Conservation (phyloP, 2,888 invertebrate genomes). For the Andrena flavipes region DNA sequence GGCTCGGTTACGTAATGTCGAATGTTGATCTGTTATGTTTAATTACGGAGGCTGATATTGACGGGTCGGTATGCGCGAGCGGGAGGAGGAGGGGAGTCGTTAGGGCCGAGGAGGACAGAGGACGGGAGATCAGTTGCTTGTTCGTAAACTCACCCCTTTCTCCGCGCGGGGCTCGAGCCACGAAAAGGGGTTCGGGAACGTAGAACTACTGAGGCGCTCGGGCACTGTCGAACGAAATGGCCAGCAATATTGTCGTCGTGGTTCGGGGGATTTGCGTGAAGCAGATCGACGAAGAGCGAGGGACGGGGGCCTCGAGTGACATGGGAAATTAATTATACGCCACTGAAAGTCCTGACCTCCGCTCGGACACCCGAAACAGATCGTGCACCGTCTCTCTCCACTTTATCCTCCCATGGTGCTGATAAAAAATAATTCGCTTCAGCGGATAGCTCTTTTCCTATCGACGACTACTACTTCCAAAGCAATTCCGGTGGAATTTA, state of each 20-base stretch:
- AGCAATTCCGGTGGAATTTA: no score
- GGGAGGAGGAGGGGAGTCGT: slow-evolving; percentile 49
- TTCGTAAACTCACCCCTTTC: slow-evolving; percentile 83
- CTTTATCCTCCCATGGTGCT: slow-evolving; percentile 10
- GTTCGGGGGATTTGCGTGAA: slow-evolving; percentile 77
- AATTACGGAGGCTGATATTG: slow-evolving; percentile 84
- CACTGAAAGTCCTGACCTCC: slow-evolving; percentile 80
- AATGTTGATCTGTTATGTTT: slow-evolving; percentile 85
- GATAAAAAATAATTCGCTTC: slow-evolving; percentile 4
- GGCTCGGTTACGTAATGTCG: slow-evolving; percentile 73
- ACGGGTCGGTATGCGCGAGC: slow-evolving; percentile 81
- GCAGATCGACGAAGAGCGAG: slow-evolving; percentile 64
- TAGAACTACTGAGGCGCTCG: slow-evolving; percentile 76
- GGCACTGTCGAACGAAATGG: slow-evolving; percentile 83
- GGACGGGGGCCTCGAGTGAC: slow-evolving; percentile 78
- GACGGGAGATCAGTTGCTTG: slow-evolving; percentile 73
- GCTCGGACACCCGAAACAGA: slow-evolving; percentile 62
- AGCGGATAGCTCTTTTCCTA: not conserved
- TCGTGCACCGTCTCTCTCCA: slow-evolving; percentile 28
- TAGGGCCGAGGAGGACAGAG: slow-evolving; percentile 38
- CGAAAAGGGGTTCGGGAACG: slow-evolving; percentile 71
- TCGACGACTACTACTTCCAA: no score
- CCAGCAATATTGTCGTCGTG: slow-evolving; percentile 84
- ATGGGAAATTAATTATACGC: slow-evolving; percentile 85
- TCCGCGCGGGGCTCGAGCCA: slow-evolving; percentile 69